Conservation (phyloP, 2,797 vertebrate genomes). For the Xyrichtys novacula region DNA sequence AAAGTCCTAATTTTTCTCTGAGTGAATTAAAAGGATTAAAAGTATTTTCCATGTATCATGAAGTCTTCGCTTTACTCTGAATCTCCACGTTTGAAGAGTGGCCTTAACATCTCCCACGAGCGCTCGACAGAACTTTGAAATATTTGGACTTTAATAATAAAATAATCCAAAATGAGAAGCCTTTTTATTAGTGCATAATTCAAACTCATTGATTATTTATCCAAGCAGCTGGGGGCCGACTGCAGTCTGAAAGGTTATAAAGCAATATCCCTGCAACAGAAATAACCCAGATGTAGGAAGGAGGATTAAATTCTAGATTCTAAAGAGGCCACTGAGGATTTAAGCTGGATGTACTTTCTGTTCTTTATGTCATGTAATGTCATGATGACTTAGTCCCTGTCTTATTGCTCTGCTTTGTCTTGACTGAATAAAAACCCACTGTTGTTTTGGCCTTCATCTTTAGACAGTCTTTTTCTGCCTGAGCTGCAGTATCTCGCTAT, state of each 20-base stretch:
- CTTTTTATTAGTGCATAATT: constrained; percentile 81
- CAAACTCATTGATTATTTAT: constrained; percentile 78
- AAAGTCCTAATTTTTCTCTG: constrained; percentile 1
- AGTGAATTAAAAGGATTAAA: constrained; percentile 7
- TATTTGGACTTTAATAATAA: constrained; percentile 73
- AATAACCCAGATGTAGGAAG: constrained; percentile 53
- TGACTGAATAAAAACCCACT: background rate
- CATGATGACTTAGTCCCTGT: background rate
- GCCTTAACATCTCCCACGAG: constrained; percentile 42
- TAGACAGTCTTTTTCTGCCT: background rate
- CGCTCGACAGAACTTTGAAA: constrained; percentile 54
- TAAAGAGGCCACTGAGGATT: constrained; percentile 34
- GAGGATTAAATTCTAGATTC: constrained; percentile 36
- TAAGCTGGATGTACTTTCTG: constrained; percentile 8
- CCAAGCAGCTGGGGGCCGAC: constrained; percentile 56
- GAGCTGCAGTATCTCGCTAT: constrained; percentile 13
- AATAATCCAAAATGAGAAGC: constrained; percentile 71
- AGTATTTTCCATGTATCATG: background rate
- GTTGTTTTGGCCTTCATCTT: background rate
- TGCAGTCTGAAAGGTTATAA: constrained; percentile 70
- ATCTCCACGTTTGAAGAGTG: constrained; percentile 30
- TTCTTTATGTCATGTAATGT: constrained; percentile 23
- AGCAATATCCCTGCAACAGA: constrained; percentile 58
- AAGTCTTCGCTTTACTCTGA: constrained; percentile 15
- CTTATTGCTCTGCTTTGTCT: background rate